Base-by-base conservation (phyloP, 35 echinoderm and acorn worm species). In the Ptychodera flava region DNA sequence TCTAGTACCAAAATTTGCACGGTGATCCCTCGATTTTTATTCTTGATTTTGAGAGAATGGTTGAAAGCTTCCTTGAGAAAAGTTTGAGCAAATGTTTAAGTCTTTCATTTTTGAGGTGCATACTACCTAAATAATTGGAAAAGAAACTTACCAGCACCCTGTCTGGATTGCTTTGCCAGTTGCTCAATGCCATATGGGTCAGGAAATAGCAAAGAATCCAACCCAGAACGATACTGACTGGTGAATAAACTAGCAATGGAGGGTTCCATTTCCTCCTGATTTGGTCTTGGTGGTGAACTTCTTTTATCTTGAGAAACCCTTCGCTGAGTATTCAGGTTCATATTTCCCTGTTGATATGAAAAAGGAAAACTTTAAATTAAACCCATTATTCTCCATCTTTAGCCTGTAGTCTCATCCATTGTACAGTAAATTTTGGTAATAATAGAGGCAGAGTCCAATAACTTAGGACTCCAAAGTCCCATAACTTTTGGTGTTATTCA, bases 111-210 rank as follows among this genome's bases (percentile, higher is more conserved):
- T n/a, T n/a, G n/a, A n/a, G n/a, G n/a, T n/a, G n/a, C n/a, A n/a
- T n/a, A n/a, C n/a, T n/a, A n/a, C n/a, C n/a, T n/a, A n/a, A n/a
- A n/a, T 30, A 29, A 80, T 29, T 16, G 0, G 31, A 15, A 79
- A 31, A 1, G 2, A 28, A 6, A 36, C 76, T 88, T 86, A 99
- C 96, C 88, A 53, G 96, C 96, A 64, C 92, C 93, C 79, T 99
- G 93, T 86, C 93, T 92, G 45, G 92, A 94, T n/a, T 94, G 90
- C 77, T 83, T 92, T 34, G 96, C 96, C 31, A 99, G 79, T 85
- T 91, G 91, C 75, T 99, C 96, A 88, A 99, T 94, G 77, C 93
- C 89, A 45, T 90, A 94, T 0, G 89, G 85, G 86, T 97, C 95
- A 2, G 88, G 88, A 29, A 88, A 90, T 28, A 92, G 85, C 14